Evolutionary conservation across 2,113 vertebrate species (phyloP).

Genomic region (Dendropsophus ebraccatus): DNA sequence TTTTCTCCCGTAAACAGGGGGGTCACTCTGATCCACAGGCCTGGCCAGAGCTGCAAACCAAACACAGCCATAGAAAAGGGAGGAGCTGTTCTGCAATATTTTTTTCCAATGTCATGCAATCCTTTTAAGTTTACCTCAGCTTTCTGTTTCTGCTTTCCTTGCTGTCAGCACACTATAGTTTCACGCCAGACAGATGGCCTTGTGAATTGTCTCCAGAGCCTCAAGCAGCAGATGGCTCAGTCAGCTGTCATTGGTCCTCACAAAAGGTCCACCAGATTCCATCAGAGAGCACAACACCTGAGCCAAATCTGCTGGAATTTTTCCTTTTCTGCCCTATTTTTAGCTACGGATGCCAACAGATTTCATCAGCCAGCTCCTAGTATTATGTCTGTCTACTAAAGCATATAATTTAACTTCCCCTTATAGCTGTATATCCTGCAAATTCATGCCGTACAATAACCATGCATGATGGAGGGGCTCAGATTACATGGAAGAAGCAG

Average conservation of each 20-base stretch:
- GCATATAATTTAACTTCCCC: background rate
- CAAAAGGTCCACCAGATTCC: slow-evolving; percentile 2
- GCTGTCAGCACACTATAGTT: background rate
- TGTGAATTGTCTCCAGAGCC: background rate
- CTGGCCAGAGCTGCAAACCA: background rate
- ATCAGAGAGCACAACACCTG: slow-evolving; percentile 30
- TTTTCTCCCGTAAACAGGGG: background rate
- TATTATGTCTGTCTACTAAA: background rate
- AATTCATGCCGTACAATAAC: too few species aligned
- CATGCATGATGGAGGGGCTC: too few species aligned
- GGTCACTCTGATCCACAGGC: background rate
- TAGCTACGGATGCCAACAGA: background rate
- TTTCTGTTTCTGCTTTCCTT: background rate
- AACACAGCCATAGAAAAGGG: background rate
- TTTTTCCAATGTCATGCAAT: too few species aligned
- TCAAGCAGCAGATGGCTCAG: background rate
- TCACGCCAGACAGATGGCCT: slow-evolving; percentile 9
- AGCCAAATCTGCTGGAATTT: background rate
- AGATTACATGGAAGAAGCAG: too few species aligned
- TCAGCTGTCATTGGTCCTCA: slow-evolving; percentile 9
- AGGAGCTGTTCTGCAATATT: background rate
- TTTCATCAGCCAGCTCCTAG: background rate
- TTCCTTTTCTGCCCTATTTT: background rate
- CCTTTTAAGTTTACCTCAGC: background rate
- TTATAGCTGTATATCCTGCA: too few species aligned